Conservation (phyloP, 2,797 vertebrate species). For the Epinephelus awoara region DNA sequence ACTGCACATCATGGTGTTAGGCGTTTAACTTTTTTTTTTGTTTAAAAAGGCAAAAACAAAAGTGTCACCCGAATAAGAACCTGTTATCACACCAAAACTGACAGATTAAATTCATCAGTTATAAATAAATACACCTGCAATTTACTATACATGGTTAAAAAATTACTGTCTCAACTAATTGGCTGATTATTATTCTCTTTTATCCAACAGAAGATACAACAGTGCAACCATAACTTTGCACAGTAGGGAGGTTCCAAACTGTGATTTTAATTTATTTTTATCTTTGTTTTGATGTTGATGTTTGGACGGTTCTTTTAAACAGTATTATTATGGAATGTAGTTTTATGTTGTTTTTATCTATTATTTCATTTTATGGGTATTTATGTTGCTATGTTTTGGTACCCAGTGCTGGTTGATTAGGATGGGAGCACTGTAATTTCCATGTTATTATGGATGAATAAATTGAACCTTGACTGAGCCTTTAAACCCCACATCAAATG, state of each 20-base stretch:
- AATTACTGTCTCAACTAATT: neutral
- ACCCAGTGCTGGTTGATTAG: slow-evolving; percentile 2
- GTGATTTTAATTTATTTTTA: neutral
- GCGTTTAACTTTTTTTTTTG: slow-evolving; percentile 4
- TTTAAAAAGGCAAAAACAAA: neutral
- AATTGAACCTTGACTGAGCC: slow-evolving; percentile 11
- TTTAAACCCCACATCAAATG: slow-evolving; percentile 19
- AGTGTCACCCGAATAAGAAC: neutral
- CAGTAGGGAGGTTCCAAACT: neutral
- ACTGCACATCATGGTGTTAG: slow-evolving; percentile 3
- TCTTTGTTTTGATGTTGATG: neutral
- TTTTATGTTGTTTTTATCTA: neutral
- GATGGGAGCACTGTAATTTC: slow-evolving; percentile 3
- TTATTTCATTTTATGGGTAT: neutral
- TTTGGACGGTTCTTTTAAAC: neutral
- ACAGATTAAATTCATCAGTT: neutral
- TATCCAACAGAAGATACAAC: neutral
- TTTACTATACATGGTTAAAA: neutral
- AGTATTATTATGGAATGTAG: neutral
- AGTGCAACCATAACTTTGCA: neutral
- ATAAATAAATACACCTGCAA: neutral
- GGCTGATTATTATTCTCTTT: neutral
- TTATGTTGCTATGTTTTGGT: neutral
- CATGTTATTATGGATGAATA: slow-evolving; percentile 15
- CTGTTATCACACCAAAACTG: neutral